phyloP scores from a whole-genome alignment of 1,140 invertebrate species.

The Yoshiicerus persimilis region DNA sequence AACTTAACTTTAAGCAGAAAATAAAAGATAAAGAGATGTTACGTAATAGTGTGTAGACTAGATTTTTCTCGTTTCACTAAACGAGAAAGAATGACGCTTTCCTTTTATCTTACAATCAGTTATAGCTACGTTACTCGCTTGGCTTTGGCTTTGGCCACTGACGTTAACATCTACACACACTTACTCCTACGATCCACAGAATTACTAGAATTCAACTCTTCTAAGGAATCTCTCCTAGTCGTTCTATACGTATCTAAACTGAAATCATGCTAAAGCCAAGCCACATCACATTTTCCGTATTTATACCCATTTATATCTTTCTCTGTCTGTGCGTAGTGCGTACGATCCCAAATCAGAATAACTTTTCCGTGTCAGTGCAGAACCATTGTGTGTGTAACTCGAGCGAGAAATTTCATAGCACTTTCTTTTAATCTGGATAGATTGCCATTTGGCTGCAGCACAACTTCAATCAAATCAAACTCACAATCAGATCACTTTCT shows the following conservation, averaged over 20 bases:
- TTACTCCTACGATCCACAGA: too few species aligned
- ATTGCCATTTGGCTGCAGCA: not conserved
- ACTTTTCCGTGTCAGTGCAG: not conserved
- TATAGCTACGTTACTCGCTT: not conserved
- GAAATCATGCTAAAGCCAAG: too few species aligned
- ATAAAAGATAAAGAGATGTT: too few species aligned
- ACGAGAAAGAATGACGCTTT: not conserved
- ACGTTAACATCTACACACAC: not conserved
- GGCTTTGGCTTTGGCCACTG: not conserved
- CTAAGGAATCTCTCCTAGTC: too few species aligned
- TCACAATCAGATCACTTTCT: not conserved
- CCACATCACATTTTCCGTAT: not conserved
- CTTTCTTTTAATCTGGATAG: constrained; percentile 10
- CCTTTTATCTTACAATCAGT: not conserved
- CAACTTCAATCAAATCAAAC: not conserved
- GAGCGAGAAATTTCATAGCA: not conserved
- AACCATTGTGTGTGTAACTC: not conserved
- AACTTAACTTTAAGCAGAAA: not conserved
- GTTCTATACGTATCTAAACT: too few species aligned
- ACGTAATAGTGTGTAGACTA: not conserved
- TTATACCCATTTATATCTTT: not conserved
- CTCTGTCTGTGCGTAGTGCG: too few species aligned
- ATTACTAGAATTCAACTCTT: not conserved
- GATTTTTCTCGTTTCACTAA: not conserved
- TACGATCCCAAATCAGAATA: not conserved